Evolutionary conservation across 2,797 vertebrate genomes (phyloP).

Genomic region (Clamator glandarius): DNA sequence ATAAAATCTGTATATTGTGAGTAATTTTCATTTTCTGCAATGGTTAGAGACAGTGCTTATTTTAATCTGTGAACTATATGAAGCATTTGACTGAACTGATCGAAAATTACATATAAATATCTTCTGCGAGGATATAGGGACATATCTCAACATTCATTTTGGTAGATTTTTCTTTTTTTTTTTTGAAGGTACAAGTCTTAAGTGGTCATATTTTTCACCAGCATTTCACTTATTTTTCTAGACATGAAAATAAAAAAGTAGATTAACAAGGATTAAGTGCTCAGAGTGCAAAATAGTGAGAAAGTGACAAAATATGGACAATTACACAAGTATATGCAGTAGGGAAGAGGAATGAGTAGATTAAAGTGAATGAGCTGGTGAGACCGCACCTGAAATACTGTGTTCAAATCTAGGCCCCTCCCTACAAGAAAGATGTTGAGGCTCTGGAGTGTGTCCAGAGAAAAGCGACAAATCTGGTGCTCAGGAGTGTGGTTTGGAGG

Average conservation of each 20-base stretch:
- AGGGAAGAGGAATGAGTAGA: background rate
- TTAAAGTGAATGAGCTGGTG: background rate
- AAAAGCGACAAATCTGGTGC: no score
- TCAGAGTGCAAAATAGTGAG: background rate
- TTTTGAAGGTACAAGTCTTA: background rate
- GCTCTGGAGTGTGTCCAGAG: no score
- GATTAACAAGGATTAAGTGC: background rate
- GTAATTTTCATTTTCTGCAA: constrained; percentile 31
- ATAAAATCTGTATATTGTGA: constrained; percentile 24
- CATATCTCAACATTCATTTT: background rate
- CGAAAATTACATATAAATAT: constrained; percentile 36
- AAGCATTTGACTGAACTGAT: constrained; percentile 28
- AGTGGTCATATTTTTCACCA: background rate
- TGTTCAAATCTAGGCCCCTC: no score
- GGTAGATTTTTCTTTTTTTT: background rate
- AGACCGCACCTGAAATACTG: no score
- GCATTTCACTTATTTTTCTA: constrained; percentile 35
- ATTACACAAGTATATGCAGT: background rate
- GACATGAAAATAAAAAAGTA: background rate
- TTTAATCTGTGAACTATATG: constrained; percentile 37
- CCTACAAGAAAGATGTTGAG: no score
- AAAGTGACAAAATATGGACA: background rate
- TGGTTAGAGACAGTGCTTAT: constrained; percentile 35
- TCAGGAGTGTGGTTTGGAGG: no score
- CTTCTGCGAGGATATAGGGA: background rate